A percentile compares a stretch with the other conserved stretches of the same genome.
Conservation (phyloP, 2,113 vertebrate species). For the Dipodomys ordii region DNA sequence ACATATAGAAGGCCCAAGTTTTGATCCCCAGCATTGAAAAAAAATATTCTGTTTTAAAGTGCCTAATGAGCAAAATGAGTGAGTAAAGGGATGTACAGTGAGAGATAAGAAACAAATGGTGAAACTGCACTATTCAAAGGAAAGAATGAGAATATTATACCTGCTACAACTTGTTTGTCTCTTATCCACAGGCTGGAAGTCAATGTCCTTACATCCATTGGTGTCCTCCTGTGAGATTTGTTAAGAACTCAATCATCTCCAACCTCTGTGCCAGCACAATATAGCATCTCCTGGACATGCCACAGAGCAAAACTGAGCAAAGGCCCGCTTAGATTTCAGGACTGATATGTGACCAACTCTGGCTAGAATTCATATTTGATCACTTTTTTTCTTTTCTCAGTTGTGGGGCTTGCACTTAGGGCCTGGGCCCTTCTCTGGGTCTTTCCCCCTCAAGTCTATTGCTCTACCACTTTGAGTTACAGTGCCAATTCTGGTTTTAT, state of each 20-base stretch:
- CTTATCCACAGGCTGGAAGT: neutral
- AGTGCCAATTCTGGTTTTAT: too few relatives aligned
- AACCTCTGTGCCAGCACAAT: neutral
- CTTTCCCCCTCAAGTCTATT: too few relatives aligned
- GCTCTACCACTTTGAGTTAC: too few relatives aligned
- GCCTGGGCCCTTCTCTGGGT: too few relatives aligned
- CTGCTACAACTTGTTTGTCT: neutral
- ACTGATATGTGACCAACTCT: neutral
- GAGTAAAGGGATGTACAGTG: neutral
- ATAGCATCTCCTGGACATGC: neutral
- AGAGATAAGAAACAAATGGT: neutral
- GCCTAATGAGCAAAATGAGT: neutral
- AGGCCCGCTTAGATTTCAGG: neutral
- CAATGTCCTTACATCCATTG: neutral
- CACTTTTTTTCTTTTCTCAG: neutral
- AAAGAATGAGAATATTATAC: neutral
- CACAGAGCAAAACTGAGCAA: neutral
- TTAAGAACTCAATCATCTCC: neutral
- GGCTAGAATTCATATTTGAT: conserved; percentile 31
- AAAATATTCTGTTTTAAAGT: neutral
- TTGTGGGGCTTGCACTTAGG: too few relatives aligned
- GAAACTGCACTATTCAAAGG: neutral
- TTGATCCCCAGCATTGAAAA: neutral
- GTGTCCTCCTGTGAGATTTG: neutral
- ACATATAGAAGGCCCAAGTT: neutral